Conservation (phyloP, 2,888 invertebrate species). For the Aleiodes alternator region DNA sequence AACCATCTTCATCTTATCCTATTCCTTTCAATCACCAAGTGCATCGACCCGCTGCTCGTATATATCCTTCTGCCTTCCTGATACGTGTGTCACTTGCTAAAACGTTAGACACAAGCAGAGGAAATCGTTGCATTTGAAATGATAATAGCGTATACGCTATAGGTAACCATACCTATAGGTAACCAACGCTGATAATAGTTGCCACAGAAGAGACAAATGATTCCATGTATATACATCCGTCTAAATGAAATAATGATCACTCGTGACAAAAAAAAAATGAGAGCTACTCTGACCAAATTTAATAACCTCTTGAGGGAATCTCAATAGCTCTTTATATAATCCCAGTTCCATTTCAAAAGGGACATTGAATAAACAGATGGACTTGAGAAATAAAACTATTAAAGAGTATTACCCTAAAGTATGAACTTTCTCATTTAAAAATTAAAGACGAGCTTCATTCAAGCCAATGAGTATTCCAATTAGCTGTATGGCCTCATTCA, state of each 20-base stretch:
- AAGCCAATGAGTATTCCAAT: no score
- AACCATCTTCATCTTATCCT: no score
- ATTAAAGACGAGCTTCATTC: not conserved
- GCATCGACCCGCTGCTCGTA: not conserved
- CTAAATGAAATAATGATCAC: not conserved
- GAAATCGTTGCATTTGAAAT: no score
- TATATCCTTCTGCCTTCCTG: no score
- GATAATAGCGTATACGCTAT: slow-evolving; percentile 1
- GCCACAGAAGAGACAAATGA: not conserved
- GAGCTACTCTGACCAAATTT: slow-evolving; percentile 44
- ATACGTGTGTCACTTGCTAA: no score
- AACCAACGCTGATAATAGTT: not conserved
- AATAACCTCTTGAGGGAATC: slow-evolving; percentile 44
- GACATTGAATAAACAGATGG: slow-evolving; percentile 16
- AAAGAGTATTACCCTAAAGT: not conserved
- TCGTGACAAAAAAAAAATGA: slow-evolving; percentile 2
- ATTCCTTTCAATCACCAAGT: no score
- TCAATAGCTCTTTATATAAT: slow-evolving; percentile 36
- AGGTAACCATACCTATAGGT: no score
- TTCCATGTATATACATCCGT: not conserved
- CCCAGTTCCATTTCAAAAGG: slow-evolving; percentile 20
- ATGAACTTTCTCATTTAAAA: not conserved
- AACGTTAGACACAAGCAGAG: no score
- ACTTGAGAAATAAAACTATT: slow-evolving; percentile 21
- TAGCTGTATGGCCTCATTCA: not conserved